Base-by-base conservation (phyloP, 1,140 invertebrate species). In the Drosophila malerkotliana region DNA sequence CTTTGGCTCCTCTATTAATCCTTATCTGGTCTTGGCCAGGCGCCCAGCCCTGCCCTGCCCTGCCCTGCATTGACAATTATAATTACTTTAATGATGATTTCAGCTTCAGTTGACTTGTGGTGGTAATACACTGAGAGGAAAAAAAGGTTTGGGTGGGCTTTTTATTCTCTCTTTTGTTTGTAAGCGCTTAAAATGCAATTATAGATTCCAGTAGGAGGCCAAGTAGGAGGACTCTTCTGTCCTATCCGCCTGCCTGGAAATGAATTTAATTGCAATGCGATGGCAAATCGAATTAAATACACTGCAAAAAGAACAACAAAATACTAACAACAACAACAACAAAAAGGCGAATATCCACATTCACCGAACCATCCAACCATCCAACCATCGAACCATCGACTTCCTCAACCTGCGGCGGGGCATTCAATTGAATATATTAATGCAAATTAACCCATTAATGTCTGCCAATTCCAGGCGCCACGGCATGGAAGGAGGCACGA, bases 61-160 rank as follows among this genome's bases (percentile, higher is more conserved):
- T 9, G 44, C 24, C 55, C 52, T 37, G 41, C 58, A 57, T 64
- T 75, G 78, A 76, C 77, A 79, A 59, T 66, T 80, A 80, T 79
- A 79, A 80, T 80, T 80, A 80, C 77, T 80, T 80, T 80, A 79
- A 80, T 80, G 78, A 80, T 72, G 77, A 76, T 80, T 80, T 76
- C 78, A 72, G 77, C 56, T 34, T 9, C 28, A 44, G 32, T 41
- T 21, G 58, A 52, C 53, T 55, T 32, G 32, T 30, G 62, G 56
- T 10, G 47, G n/a, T 10, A 51, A 51, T 28, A 28, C 24, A 14
- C 1, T 8, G n/a, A 18, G 4, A 5, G 26, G 26, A 28, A 18
- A 24, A 18, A 18, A 1, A 18, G 18, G 21, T 21, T 21, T 32
- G 1, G 45, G 14, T 3, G 12, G 2, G 0, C 5, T 14, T 15